Evolutionary conservation across 2,888 invertebrate genomes (phyloP).

Genomic region (Nudaria mundana): DNA sequence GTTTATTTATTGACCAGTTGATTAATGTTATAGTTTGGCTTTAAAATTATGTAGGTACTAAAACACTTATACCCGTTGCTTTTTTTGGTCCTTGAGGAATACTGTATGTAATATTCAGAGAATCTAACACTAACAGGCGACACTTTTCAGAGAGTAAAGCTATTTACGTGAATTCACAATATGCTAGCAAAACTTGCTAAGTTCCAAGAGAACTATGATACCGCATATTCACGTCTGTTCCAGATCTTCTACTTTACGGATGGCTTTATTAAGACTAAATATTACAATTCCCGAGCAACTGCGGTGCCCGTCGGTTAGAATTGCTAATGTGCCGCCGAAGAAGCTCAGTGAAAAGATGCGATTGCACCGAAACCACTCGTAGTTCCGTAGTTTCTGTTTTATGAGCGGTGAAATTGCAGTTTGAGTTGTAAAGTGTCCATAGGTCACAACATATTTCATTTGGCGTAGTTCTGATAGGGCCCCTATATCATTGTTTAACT

Average conservation of each 20-base stretch:
- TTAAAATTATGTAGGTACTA: too few species aligned
- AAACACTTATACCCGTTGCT: too few species aligned
- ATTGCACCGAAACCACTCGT: slow-evolving; percentile 55
- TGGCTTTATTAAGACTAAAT: slow-evolving; percentile 78
- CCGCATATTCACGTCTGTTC: slow-evolving; percentile 55
- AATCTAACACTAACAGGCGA: too few species aligned
- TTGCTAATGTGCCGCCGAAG: slow-evolving; percentile 67
- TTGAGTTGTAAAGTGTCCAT: slow-evolving; percentile 51
- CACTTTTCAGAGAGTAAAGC: slow-evolving; percentile 31
- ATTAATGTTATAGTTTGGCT: too few species aligned
- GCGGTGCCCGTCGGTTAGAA: slow-evolving; percentile 68
- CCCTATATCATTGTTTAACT: too few species aligned
- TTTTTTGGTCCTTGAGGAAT: too few species aligned
- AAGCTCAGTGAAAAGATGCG: slow-evolving; percentile 69
- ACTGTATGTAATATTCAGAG: too few species aligned
- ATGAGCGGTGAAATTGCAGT: slow-evolving; percentile 70
- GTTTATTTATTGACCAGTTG: too few species aligned
- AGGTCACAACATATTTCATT: slow-evolving; percentile 54
- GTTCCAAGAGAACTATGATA: slow-evolving; percentile 52
- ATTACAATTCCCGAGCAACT: slow-evolving; percentile 73
- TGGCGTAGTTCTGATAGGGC: slow-evolving; percentile 56
- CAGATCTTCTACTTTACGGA: slow-evolving; percentile 71
- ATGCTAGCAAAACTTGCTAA: slow-evolving; percentile 39
- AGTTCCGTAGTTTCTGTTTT: slow-evolving; percentile 58
- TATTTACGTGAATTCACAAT: slow-evolving; percentile 52